Conservation (phyloP, 2,797 vertebrate species). For the Acanthurus lineatus region DNA sequence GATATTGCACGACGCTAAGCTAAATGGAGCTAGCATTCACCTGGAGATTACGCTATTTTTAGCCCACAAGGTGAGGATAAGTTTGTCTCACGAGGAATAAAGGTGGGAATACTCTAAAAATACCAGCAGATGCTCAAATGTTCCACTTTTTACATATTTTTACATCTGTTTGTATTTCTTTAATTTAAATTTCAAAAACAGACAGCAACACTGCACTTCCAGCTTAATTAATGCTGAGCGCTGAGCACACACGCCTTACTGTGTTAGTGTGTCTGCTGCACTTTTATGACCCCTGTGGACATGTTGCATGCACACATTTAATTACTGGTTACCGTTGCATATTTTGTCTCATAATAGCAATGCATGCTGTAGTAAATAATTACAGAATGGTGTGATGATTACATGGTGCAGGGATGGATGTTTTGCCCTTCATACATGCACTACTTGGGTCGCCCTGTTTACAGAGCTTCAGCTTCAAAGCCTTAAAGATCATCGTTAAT, state of each 20-base stretch:
- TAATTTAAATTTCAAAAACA: background rate
- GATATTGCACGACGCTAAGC: conserved; percentile 11
- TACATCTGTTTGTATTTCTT: background rate
- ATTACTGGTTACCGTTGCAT: conserved; percentile 41
- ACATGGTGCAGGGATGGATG: background rate
- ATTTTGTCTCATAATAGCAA: conserved; percentile 50
- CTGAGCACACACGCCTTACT: conserved; percentile 3
- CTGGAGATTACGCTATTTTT: conserved; percentile 13
- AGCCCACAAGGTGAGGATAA: conserved; percentile 10
- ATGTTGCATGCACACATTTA: conserved; percentile 41
- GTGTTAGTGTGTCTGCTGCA: background rate
- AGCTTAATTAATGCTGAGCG: conserved; percentile 12
- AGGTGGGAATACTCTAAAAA: conserved; percentile 32
- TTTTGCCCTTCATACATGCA: conserved; percentile 21
- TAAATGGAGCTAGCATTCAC: conserved; percentile 27
- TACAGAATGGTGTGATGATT: conserved; percentile 2
- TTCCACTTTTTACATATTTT: background rate
- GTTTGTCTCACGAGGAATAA: conserved; percentile 12
- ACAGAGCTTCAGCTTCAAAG: too few relatives aligned
- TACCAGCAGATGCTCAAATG: background rate
- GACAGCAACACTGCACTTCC: background rate
- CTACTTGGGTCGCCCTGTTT: background rate
- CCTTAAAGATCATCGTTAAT: too few relatives aligned
- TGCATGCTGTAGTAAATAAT: conserved; percentile 47
- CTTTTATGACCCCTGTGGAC: conserved; percentile 59